Evolutionary conservation across 1,140 invertebrate species (phyloP).

Genomic region (Aporrectodea caliginosa): DNA sequence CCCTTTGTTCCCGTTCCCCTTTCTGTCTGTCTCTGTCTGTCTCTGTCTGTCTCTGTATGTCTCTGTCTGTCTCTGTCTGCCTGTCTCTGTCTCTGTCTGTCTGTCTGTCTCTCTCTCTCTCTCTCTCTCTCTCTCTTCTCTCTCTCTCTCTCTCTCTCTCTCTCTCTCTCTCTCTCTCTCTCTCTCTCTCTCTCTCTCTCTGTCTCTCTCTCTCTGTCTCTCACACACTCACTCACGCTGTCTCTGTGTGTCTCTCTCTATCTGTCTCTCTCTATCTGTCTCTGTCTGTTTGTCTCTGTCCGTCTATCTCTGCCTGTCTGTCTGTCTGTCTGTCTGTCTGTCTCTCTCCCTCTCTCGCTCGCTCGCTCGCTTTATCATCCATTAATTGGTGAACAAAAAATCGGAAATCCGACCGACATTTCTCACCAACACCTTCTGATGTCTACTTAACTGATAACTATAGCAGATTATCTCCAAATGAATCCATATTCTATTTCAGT

Average conservation of each 20-base stretch:
- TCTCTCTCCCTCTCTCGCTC: too few relatives aligned
- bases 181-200: neutral
- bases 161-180: neutral
- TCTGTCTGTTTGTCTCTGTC: neutral
- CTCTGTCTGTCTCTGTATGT: neutral
- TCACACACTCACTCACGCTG: neutral
- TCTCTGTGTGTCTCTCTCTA: too few relatives aligned
- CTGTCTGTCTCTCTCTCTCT: neutral
- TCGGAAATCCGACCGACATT: too few relatives aligned
- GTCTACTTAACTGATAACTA: too few relatives aligned
- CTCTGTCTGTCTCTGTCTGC: neutral
- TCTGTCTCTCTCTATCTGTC: neutral
- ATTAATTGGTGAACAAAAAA: too few relatives aligned
- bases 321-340: too few relatives aligned
- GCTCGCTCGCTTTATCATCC: too few relatives aligned
- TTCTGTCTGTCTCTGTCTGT: neutral
- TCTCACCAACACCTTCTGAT: too few relatives aligned
- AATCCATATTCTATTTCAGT: too few relatives aligned
- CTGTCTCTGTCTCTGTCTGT: neutral
- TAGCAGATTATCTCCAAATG: too few relatives aligned
- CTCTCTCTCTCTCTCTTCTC: neutral
- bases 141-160: slow-evolving; percentile 1
- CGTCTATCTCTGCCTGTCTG: too few relatives aligned
- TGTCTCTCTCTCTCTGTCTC: neutral
- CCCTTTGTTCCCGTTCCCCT: neutral